These are phyloP conservation scores for Homarus americanus DNA, from an alignment of 1,140 invertebrate species.

Conservation along the genomic window DNA sequence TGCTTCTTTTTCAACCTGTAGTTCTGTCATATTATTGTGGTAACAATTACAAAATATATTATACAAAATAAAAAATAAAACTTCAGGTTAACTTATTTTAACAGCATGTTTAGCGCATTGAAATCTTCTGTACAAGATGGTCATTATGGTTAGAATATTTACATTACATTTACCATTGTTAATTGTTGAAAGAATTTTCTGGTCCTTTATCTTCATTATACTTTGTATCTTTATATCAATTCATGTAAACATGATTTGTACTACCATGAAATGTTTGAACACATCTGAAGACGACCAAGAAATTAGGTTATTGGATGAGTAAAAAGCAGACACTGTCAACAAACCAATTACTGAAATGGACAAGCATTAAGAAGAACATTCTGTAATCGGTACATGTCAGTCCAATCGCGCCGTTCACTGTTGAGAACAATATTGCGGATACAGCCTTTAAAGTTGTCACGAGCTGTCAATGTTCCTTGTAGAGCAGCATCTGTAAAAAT, in stretches of 20 bases:
- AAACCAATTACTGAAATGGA: slow-evolving; percentile 78
- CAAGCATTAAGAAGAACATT: slow-evolving; percentile 92
- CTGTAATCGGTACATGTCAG: slow-evolving; percentile 87
- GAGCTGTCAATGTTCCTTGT: slow-evolving; percentile 83
- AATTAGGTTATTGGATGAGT: background rate
- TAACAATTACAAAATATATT: too few relatives aligned
- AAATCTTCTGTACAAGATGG: too few relatives aligned
- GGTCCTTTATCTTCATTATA: too few relatives aligned
- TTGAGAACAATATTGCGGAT: slow-evolving; percentile 89
- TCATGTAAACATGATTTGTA: background rate
- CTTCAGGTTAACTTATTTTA: too few relatives aligned
- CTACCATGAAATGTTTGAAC: background rate
- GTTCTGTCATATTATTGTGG: too few relatives aligned
- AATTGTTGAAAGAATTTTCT: too few relatives aligned
- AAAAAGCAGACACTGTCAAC: background rate
- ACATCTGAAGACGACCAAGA: background rate
- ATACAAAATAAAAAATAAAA: too few relatives aligned
- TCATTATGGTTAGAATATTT: too few relatives aligned
- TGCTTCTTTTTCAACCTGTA: too few relatives aligned
- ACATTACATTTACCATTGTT: too few relatives aligned
- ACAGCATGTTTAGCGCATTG: too few relatives aligned
- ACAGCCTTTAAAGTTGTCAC: slow-evolving; percentile 94
- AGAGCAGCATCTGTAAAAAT: slow-evolving; percentile 78
- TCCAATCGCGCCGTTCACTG: slow-evolving; percentile 86
- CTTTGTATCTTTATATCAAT: background rate